These are phyloP conservation scores for Ptyas mucosa DNA, from an alignment of 2,113 vertebrate genomes.

Conservation along the genomic window DNA sequence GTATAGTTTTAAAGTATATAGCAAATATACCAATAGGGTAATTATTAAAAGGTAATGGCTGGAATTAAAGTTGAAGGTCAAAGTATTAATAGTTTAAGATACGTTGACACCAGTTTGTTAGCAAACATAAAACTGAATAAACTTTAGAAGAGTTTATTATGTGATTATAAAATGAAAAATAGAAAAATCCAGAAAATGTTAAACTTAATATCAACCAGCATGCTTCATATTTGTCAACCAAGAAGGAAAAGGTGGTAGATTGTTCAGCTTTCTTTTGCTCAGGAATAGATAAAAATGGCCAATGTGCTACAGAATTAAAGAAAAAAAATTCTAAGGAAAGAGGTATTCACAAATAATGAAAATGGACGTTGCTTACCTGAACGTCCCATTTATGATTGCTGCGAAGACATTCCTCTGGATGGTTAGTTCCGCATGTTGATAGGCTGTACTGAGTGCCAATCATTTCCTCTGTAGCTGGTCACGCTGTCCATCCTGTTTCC, in stretches of 20 bases:
- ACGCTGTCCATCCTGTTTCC: too few species aligned
- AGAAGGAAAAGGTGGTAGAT: background rate
- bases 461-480: too few species aligned
- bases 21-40: background rate
- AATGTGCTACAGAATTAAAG: background rate
- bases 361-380: too few species aligned
- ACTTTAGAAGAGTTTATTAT: background rate
- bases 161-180: background rate
- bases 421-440: too few species aligned
- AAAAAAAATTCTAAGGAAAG: background rate
- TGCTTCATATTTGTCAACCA: background rate
- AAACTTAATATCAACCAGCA: background rate
- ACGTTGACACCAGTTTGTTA: background rate
- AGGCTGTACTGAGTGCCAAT: too few species aligned
- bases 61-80: background rate
- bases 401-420: too few species aligned
- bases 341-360: background rate
- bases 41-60: background rate
- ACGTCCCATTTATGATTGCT: too few species aligned
- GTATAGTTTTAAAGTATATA: background rate
- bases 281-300: background rate
- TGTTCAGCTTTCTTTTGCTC: background rate
- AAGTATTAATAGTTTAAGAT: too few species aligned
- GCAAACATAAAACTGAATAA: background rate
- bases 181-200: background rate